A percentile compares a stretch with the other conserved stretches of the same genome.
phyloP scores from a whole-genome alignment of 2,888 invertebrate genomes.

The Helicoverpa assulta region DNA sequence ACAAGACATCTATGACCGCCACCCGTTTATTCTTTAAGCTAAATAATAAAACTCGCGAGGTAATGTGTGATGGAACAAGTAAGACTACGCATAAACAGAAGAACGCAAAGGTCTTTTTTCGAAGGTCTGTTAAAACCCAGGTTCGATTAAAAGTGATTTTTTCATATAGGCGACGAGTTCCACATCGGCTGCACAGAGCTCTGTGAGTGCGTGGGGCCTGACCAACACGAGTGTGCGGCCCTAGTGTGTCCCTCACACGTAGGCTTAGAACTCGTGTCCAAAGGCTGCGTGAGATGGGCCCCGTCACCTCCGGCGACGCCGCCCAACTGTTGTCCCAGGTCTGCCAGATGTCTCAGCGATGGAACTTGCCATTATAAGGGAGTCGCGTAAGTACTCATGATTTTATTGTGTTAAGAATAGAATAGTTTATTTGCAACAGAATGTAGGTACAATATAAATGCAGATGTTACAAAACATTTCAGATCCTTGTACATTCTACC shows the following conservation, averaged over 20 bases:
- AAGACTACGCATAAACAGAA: background rate
- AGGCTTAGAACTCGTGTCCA: slow-evolving; percentile 95
- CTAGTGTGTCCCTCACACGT: slow-evolving; percentile 96
- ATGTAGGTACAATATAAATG: no score
- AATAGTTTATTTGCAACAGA: no score
- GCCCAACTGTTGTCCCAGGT: slow-evolving; percentile 95
- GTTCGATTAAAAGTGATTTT: no score
- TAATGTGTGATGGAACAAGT: background rate
- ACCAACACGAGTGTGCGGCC: slow-evolving; percentile 92
- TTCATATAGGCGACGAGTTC: slow-evolving; percentile 92
- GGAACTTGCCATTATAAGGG: slow-evolving; percentile 95
- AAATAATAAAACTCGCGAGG: no score
- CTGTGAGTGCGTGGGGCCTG: slow-evolving; percentile 93
- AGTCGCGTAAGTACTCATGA: slow-evolving; percentile 79
- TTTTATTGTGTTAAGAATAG: no score
- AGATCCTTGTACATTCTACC: no score
- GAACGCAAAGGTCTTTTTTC: no score
- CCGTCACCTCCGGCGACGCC: slow-evolving; percentile 93
- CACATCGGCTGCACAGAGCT: slow-evolving; percentile 95
- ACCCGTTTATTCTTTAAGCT: background rate
- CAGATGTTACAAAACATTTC: no score
- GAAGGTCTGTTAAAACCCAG: no score
- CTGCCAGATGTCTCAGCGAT: slow-evolving; percentile 94
- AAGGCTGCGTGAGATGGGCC: slow-evolving; percentile 96
- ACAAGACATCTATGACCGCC: background rate